phyloP scores from a whole-genome alignment of 2,888 invertebrate genomes.

The Prosapia bicincta region DNA sequence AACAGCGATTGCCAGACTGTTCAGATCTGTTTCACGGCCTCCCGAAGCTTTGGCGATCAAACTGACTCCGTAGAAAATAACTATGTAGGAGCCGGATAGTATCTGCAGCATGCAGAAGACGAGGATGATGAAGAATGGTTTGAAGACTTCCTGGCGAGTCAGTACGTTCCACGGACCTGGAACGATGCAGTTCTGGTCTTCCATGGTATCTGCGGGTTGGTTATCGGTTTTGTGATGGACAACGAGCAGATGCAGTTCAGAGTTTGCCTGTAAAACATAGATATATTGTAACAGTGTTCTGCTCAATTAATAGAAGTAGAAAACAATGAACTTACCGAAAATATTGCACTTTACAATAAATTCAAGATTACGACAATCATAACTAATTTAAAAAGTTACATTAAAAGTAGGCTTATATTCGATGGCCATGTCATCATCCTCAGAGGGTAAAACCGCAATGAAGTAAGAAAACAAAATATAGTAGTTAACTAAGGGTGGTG shows the following conservation, averaged over 20 bases:
- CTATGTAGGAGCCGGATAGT: slow-evolving; percentile 69
- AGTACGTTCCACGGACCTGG: slow-evolving; percentile 17
- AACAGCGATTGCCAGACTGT: slow-evolving; percentile 60
- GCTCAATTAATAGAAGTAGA: no score
- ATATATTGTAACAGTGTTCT: not conserved
- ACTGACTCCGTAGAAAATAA: slow-evolving; percentile 76
- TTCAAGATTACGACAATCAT: no score
- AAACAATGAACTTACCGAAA: no score
- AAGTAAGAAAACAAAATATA: no score
- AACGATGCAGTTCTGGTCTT: slow-evolving; percentile 51
- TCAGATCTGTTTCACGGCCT: slow-evolving; percentile 37
- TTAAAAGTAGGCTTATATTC: no score
- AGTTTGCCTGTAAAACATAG: slow-evolving; percentile 51
- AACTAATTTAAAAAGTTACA: no score
- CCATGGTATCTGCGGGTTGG: slow-evolving; percentile 42
- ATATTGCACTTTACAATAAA: no score
- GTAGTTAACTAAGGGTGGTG: no score
- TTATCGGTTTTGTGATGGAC: slow-evolving; percentile 42
- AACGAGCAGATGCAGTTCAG: slow-evolving; percentile 52
- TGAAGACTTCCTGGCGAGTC: slow-evolving; percentile 58
- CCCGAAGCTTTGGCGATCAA: slow-evolving; percentile 51
- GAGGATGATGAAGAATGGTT: slow-evolving; percentile 69
- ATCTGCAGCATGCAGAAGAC: slow-evolving; percentile 70
- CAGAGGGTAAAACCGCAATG: no score
- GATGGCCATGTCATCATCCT: no score